Base-by-base conservation (phyloP, 1,140 invertebrate species). In the Ceratoteleas bidentatus region DNA sequence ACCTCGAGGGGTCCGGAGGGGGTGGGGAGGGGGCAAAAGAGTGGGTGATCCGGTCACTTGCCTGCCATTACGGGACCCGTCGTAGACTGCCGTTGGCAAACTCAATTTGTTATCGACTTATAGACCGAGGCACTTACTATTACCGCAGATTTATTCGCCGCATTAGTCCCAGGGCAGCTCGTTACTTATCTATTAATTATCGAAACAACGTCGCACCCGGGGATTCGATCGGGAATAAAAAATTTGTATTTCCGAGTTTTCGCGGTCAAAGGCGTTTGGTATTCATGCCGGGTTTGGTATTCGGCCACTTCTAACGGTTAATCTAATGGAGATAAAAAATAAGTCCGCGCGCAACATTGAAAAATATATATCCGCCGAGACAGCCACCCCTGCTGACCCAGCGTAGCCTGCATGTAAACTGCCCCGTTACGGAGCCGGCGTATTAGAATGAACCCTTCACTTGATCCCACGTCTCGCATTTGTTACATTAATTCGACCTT, bases 81-180 rank as follows among this genome's bases (percentile, higher is more conserved):
- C 75, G 80, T 83, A 79, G 73, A 80, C 86, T 88, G 88, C 88
- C 87, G 85, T 86, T 90, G 87, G 88, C 87, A 88, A 90, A 89
- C 85, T 87, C 90, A 90, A 91, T 91, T 91, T 91, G 89, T 91
- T 91, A 91, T 91, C 90, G 90, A 91, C 89, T 91, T 91, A 91
- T 91, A 88, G 88, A 86, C 87, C 89, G 88, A 88, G 88, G 88
- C 90, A 90, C 90, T 91, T 91, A 90, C 90, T 89, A 91, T 91
- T 91, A 91, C 90, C 87, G 86, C 89, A 91, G 90, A 91, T 91
- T 91, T 91, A 91, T 91, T 91, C 87, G 85, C 72, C 87, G 77
- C 90, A 91, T 91, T 91, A 91, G 88, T 89, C 86, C 84, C 78
- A 68, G 74, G 73, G 57, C 15, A 36, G 9, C 60, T 50, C 57